Evolutionary conservation across 2,113 vertebrate species (phyloP).

Genomic region (Dinomys branickii): DNA sequence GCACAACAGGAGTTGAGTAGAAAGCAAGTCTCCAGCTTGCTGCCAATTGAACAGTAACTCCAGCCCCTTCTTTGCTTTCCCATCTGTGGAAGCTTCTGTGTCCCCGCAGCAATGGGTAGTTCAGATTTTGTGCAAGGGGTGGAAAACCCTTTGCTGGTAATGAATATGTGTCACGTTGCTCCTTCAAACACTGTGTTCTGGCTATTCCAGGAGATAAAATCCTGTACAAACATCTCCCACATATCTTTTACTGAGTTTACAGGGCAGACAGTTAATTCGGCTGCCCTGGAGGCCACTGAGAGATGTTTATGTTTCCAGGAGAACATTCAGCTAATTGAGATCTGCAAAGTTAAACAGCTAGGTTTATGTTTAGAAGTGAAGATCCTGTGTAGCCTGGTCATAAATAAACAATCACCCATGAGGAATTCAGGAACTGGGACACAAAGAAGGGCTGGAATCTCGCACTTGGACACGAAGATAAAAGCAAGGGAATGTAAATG

Average conservation of each 20-base stretch:
- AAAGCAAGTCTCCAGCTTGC: background rate
- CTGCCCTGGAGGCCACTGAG: conserved; percentile 48
- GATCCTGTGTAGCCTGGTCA: background rate
- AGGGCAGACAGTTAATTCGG: conserved; percentile 44
- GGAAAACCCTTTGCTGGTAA: conserved; percentile 36
- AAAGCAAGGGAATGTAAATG: background rate
- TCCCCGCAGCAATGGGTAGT: background rate
- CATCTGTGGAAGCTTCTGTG: background rate
- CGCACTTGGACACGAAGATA: background rate
- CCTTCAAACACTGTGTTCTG: background rate
- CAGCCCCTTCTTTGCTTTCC: background rate
- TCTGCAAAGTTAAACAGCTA: conserved; percentile 40
- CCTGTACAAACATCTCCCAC: conserved; percentile 30
- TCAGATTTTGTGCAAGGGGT: background rate
- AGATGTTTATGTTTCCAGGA: conserved; percentile 54
- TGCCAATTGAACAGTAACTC: conserved; percentile 55
- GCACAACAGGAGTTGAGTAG: background rate
- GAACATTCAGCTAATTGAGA: conserved; percentile 70
- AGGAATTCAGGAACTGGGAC: conserved; percentile 18
- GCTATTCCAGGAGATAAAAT: conserved; percentile 60
- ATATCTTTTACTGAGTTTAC: conserved; percentile 71
- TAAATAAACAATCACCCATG: background rate
- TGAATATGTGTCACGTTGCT: conserved; percentile 18
- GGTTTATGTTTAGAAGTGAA: background rate
- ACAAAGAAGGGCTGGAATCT: conserved; percentile 5